Percentiles rank a stretch among this genome's conserved stretches.
These are phyloP conservation scores for Steatornis caripensis DNA, from an alignment of 2,113 vertebrate genomes.

Conservation along the genomic window DNA sequence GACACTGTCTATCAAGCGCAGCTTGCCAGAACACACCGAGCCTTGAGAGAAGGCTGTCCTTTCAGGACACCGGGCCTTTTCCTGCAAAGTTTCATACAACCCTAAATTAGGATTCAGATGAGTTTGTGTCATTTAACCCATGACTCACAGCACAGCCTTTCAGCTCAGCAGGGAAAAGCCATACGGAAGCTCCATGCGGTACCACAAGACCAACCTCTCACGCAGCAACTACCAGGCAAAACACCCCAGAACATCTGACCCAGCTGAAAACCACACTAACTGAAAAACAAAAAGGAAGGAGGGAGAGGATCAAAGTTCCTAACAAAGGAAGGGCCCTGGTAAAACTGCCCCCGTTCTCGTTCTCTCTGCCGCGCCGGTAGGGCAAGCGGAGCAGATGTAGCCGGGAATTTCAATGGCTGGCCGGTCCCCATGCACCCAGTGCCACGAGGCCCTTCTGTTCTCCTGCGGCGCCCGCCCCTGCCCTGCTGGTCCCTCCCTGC, in stretches of 20 bases:
- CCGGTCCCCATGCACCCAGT: not conserved
- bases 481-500: not conserved
- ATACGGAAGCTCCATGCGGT: not conserved
- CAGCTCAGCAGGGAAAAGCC: not conserved
- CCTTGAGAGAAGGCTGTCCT: not conserved
- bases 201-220: not conserved
- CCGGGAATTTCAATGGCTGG: constrained; percentile 34
- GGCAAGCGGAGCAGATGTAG: not conserved
- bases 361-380: accelerated
- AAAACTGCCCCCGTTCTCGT: not conserved
- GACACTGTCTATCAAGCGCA: not conserved
- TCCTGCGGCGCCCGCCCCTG: not conserved
- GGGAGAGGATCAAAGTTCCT: not conserved
- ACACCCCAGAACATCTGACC: not conserved
- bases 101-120: constrained; percentile 9
- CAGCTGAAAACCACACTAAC: not conserved
- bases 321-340: not conserved
- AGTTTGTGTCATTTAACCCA: constrained; percentile 25
- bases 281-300: not conserved
- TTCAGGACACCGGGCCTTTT: not conserved
- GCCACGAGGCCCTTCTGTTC: constrained; percentile 40
- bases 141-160: not conserved
- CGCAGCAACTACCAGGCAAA: not conserved
- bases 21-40: not conserved
- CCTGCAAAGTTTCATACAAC: constrained; percentile 21